Conservation (phyloP, 2,888 invertebrate species). For the Morpho achilles region DNA sequence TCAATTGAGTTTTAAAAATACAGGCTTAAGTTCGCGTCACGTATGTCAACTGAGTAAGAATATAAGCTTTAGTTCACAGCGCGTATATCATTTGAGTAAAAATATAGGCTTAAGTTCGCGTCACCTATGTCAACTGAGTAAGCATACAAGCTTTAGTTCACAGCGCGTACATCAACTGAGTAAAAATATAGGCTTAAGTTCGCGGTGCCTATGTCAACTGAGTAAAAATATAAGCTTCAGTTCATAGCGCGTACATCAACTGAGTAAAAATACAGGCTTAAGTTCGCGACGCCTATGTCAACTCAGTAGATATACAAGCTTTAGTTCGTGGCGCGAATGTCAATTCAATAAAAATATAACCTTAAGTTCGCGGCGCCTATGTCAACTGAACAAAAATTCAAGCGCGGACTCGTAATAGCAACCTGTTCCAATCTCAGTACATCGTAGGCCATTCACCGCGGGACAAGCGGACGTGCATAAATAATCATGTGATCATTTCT, state of each 20-base stretch:
- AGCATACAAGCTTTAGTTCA: not conserved
- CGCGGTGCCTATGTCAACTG: constrained; percentile 24
- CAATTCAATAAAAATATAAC: not conserved
- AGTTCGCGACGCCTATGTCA: constrained; percentile 24
- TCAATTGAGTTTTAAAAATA: constrained; percentile 4
- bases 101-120: not conserved
- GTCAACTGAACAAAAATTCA: constrained; percentile 13
- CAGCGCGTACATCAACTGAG: not conserved
- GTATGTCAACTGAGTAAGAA: constrained; percentile 24
- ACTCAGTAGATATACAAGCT: not conserved
- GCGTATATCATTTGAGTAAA: not conserved
- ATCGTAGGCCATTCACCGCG: constrained; percentile 33
- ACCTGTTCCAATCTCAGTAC: constrained; percentile 15
- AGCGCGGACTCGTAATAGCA: not conserved
- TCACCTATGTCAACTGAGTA: constrained; percentile 26
- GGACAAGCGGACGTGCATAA: constrained; percentile 63
- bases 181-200: not conserved
- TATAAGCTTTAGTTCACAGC: not conserved
- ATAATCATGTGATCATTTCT: constrained; percentile 67
- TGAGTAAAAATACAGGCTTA: not conserved
- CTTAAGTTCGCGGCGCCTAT: constrained; percentile 19
- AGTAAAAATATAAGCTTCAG: not conserved
- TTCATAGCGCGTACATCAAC: not conserved
- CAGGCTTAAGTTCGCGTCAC: constrained; percentile 1
- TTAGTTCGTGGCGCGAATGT: not conserved